Evolutionary conservation across 2,888 invertebrate genomes (phyloP).

Genomic region (Parapristionchus giblindavisi): DNA sequence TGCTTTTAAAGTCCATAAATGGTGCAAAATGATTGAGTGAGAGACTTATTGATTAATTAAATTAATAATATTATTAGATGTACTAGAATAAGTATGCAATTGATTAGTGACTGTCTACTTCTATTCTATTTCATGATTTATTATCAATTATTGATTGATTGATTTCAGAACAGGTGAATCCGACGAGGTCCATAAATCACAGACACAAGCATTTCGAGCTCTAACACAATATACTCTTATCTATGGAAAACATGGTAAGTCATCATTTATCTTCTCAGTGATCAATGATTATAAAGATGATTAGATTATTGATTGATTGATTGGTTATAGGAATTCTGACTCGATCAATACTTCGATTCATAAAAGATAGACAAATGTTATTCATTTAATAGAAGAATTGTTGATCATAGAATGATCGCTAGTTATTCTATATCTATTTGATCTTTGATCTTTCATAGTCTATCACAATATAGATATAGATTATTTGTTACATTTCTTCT

Average conservation of each 20-base stretch:
- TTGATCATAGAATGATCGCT: neutral
- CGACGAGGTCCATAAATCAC: neutral
- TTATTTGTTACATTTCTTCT: neutral
- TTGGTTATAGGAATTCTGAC: slow-evolving; percentile 16
- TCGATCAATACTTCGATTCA: slow-evolving; percentile 31
- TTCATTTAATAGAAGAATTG: neutral
- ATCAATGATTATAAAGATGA: neutral
- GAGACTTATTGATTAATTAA: neutral
- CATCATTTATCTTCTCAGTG: neutral
- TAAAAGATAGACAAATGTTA: slow-evolving; percentile 32
- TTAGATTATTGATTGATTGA: neutral
- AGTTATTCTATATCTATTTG: neutral
- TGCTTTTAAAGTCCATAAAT: no score
- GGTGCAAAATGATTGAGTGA: neutral
- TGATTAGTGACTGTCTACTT: no score
- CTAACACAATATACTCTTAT: slow-evolving; percentile 24
- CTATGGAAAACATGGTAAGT: slow-evolving; percentile 31
- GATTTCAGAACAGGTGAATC: slow-evolving; percentile 6
- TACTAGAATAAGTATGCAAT: neutral
- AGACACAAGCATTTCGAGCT: slow-evolving; percentile 20
- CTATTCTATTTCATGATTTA: no score
- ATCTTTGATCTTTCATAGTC: neutral
- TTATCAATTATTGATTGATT: no score
- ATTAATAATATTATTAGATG: no score
- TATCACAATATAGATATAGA: slow-evolving; percentile 4